Evolutionary conservation across 2,888 invertebrate genomes (phyloP), one percentile per base, ranked within the genome.

Genomic region (Ischnus inquisitorius): DNA sequence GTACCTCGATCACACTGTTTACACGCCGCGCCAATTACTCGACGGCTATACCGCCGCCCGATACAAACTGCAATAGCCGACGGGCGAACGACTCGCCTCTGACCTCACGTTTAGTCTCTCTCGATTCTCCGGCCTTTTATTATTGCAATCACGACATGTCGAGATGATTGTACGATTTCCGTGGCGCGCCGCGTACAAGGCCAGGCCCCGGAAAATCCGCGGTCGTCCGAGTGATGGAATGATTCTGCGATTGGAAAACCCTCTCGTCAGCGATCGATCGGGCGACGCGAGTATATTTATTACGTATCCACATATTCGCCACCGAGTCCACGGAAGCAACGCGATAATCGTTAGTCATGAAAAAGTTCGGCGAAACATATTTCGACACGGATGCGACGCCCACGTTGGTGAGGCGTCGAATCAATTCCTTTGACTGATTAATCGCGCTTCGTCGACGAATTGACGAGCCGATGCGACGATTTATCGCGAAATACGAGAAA

Each of bases 21-120:
- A 88, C 92, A 88, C 88, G 88, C 87, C 86, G 89, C 90, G 89
- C 92, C 92, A 93, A 93, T 93, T 93, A 92, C 91, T 91, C 91
- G 88, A 87, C 88, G 89, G 90, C 89, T 88, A 89, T 79, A 25
- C 72, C 46, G 46, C 60, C 62, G 62, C 16, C 34, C 72, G 72
- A 46, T 43, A 62, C 72, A n/a, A n/a, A 28, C 60, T 60, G 60
- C 14, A 28, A 25, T 62, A 34, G 62, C 72, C 72, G 12, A 28
- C 43, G 72, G 72, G 72, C 72, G 28, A n/a, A 74, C 72, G 72
- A 62, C 43, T 60, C 62, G 28, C 25, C 14, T n/a, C 28, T 28
- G 68, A 14, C 28, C 28, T 51, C 48, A 28, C 46, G 48, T 41
- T 16, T 72, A 25, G 41, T 43, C 8, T 8, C 22, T 3, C 41